phyloP scores from a whole-genome alignment of 2,888 invertebrate species.

The Venustoraphidia nigricollis region DNA sequence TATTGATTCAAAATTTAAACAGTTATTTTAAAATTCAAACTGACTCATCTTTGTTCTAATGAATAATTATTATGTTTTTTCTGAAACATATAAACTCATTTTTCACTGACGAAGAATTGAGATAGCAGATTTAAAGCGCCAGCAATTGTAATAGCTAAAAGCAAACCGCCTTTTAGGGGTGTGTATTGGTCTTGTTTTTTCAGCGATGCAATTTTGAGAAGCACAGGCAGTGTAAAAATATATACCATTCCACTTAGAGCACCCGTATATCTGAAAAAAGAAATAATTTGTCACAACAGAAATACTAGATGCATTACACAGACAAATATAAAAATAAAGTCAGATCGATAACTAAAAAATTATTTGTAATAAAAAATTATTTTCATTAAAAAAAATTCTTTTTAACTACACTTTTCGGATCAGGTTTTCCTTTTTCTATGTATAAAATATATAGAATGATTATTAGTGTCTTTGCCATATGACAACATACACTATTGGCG shows the following conservation, averaged over 20 bases:
- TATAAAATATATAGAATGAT: no score
- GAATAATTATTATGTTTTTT: no score
- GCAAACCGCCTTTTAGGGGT: constrained; percentile 35
- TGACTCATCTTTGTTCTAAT: no score
- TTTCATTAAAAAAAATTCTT: no score
- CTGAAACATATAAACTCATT: neutral
- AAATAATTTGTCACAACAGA: constrained; percentile 1
- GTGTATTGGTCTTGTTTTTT: constrained; percentile 44
- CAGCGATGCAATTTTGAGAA: constrained; percentile 58
- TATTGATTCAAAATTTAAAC: no score
- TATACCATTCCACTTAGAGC: constrained; percentile 77
- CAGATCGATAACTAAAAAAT: neutral
- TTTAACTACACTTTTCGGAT: no score
- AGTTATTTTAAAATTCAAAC: no score
- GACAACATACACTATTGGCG: no score
- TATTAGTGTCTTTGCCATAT: no score
- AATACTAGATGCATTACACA: no score
- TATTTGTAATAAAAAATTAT: constrained; percentile 1
- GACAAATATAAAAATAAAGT: neutral
- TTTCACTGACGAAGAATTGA: constrained; percentile 59
- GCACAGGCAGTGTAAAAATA: constrained; percentile 69
- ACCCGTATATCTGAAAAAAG: constrained; percentile 60
- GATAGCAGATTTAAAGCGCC: constrained; percentile 62
- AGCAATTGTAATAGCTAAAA: constrained; percentile 47
- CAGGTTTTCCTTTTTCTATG: no score